Evolutionary conservation across 2,888 invertebrate species (phyloP).

Genomic region (Megastigmus dorsalis): DNA sequence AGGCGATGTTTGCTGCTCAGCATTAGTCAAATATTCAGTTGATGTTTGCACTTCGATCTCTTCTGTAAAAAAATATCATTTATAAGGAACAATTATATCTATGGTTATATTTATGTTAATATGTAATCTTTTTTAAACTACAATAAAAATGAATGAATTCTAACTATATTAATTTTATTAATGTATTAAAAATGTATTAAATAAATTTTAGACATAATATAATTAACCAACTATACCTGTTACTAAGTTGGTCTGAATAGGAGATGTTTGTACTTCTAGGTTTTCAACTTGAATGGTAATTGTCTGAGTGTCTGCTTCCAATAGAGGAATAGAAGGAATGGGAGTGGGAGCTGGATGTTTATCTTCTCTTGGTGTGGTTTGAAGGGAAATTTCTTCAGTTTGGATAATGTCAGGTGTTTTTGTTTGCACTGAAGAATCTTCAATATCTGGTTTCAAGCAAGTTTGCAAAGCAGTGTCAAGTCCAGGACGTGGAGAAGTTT

Average conservation of each 20-base stretch:
- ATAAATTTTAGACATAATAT: not conserved
- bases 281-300: slow-evolving; percentile 58
- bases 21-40: slow-evolving; percentile 63
- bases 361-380: slow-evolving; percentile 65
- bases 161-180: not conserved
- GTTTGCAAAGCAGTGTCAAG: slow-evolving; percentile 73
- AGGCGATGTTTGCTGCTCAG: slow-evolving; percentile 70
- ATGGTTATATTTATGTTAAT: no score
- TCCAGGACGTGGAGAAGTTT: slow-evolving; percentile 79
- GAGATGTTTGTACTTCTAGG: slow-evolving; percentile 67
- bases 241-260: slow-evolving; percentile 55
- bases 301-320: slow-evolving; percentile 75
- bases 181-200: not conserved
- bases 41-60: slow-evolving; percentile 77
- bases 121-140: not conserved
- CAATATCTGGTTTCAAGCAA: slow-evolving; percentile 71
- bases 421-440: slow-evolving; percentile 76
- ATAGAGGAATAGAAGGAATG: slow-evolving; percentile 57
- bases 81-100: no score
- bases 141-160: not conserved
- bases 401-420: slow-evolving; percentile 71
- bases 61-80: slow-evolving; percentile 43
- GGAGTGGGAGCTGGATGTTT: slow-evolving; percentile 36
- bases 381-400: slow-evolving; percentile 71
- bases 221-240: slow-evolving; percentile 34